phyloP scores from a whole-genome alignment of 2,113 vertebrate genomes.

The Planiliza haematocheilus region DNA sequence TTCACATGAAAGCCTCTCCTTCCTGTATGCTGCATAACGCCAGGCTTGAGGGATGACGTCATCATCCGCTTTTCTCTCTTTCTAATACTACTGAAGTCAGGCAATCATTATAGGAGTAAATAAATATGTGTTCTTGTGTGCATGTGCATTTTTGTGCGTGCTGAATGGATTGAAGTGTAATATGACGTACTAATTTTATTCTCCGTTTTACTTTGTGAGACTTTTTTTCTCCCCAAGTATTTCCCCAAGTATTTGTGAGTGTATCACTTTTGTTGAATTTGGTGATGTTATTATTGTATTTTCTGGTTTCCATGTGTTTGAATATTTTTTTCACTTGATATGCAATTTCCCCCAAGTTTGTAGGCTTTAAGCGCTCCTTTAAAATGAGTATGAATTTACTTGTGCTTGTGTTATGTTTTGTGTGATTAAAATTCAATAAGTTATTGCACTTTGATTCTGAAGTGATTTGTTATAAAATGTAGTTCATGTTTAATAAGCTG shows the following conservation, averaged over 20 bases:
- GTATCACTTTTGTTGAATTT: conserved; percentile 56
- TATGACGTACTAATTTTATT: conserved; percentile 71
- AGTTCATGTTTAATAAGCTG: not conserved
- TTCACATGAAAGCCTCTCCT: not conserved
- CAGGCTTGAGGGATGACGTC: conserved; percentile 26
- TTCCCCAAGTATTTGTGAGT: conserved; percentile 62
- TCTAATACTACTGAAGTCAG: conserved; percentile 87
- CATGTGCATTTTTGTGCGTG: conserved; percentile 72
- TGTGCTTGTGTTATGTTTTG: conserved; percentile 73
- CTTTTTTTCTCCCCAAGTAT: conserved; percentile 15
- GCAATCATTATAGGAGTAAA: conserved; percentile 76
- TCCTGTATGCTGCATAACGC: conserved; percentile 48
- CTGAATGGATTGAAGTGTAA: conserved; percentile 70
- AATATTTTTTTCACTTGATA: conserved; percentile 50
- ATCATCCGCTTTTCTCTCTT: conserved; percentile 56
- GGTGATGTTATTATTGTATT: conserved; percentile 52
- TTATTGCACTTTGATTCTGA: conserved; percentile 87
- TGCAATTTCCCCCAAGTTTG: conserved; percentile 42
- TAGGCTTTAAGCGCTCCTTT: conserved; percentile 78
- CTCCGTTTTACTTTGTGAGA: conserved; percentile 67
- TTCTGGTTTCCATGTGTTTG: conserved; percentile 44
- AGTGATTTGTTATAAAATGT: not conserved
- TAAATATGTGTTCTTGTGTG: conserved; percentile 73
- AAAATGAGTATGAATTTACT: conserved; percentile 72
- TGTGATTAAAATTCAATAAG: conserved; percentile 86